Evolutionary conservation across 2,113 vertebrate genomes (phyloP), one percentile per base, ranked within the genome.

Genomic region (Nothocercus nigrocapillus): DNA sequence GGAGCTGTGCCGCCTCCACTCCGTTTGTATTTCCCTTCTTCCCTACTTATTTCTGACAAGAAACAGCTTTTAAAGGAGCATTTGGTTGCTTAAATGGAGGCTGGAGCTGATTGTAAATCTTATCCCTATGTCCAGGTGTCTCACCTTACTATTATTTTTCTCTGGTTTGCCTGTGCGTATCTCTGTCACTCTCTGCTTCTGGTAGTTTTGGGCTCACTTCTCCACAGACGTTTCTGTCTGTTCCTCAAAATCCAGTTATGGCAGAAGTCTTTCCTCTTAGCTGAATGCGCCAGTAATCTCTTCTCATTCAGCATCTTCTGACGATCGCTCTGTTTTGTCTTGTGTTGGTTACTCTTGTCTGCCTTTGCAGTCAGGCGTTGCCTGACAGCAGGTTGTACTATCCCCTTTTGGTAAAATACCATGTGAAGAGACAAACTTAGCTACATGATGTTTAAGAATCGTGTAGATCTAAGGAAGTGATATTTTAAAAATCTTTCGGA

Each of bases 321-420:
- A 44, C 92, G 90, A 86, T 88, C 61, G n/a, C 94, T 86, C 83
- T 84, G 34, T 93, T 90, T 95, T 95, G 73, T 84, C 73, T 84
- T 88, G 24, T 92, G 73, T 53, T 78, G 69, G 36, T 94, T 62
- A 30, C 89, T 85, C 94, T 69, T 38, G 42, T 83, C 61, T 92
- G 56, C 81, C 85, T 88, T 78, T 84, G 42, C 69, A 75, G 92
- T 51, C 62, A 88, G 80, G 62, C 88, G 22, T 56, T 86, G 93
- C 22, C 16, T 92, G 85, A 88, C 85, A 95, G 93, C 92, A 90
- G 68, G 66, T 94, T 96, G 27, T 79, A 69, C 89, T 88, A 88
- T 74, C 88, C 94, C 80, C 42, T 90, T 96, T 88, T 96, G 90
- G 53, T 95, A 82, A 93, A 97, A 94, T 92, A 96, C 92, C 24